Evolutionary conservation across 2,888 invertebrate species (phyloP), one percentile per base, ranked within the genome.

Genomic region (Ectemnius lituratus): DNA sequence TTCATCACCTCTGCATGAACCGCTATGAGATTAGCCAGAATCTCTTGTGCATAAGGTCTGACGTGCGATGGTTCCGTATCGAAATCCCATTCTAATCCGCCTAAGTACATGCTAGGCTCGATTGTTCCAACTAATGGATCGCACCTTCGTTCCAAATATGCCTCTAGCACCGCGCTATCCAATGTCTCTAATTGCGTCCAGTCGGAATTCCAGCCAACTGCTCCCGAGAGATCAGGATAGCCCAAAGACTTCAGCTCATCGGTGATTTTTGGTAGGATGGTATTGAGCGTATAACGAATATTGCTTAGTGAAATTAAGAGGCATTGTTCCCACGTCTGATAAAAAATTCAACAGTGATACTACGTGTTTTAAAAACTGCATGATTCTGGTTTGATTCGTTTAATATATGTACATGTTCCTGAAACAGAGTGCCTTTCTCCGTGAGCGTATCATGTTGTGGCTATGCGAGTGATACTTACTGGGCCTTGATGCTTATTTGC

Each of bases 121-220:
- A 99, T 97, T 5, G 96, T 97, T n/a, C 98, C 98, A 27, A 98
- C 97, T 13, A 99, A 92, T 0, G 98, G 98, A 91, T 98, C 98
- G 59, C 97, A 96, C 88, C 98, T 98, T 87, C 96, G 95, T 90
- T 98, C 98, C 63, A 97, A 92, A 88, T 96, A 97, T 2, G 95
- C 95, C 85, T 97, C 96, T 14, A 96, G 93, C 70, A 97, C 94
- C 5, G 92, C 92, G 2, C 92, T 91, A 84, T 95, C 94, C 49
- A 95, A 90, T 4, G 91, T 90, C 71, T 92, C 92, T 4, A 95
- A 91, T 4, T 94, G 93, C 4, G 93, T 93, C 86, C 94, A 94
- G 1, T 94, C 94, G 0, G 87, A 87, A 62, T 86, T 87, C 85
- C 88, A 90, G 59, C 89, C 88, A 27, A 87, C 84, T 2, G 92